These are phyloP conservation scores for Alfaro cultratus DNA, from an alignment of 2,797 vertebrate genomes.

Conservation along the genomic window DNA sequence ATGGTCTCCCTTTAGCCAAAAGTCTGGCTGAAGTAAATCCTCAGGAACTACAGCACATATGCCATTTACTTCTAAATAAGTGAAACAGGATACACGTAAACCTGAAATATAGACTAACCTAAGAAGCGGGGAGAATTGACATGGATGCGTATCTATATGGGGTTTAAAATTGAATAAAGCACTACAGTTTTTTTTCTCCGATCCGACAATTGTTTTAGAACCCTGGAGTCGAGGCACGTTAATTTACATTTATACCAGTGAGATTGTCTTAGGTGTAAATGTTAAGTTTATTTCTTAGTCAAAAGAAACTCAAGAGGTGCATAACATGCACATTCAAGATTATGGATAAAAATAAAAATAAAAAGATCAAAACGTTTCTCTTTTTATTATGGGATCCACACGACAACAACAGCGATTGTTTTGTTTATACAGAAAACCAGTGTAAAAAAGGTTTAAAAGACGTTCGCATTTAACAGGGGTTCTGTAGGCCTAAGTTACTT, in stretches of 20 bases:
- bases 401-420: background rate
- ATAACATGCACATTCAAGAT: background rate
- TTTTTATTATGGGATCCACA: background rate
- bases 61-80: background rate
- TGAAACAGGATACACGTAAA: background rate
- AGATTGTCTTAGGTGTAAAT: background rate
- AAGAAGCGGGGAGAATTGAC: background rate
- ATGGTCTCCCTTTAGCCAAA: constrained; percentile 18
- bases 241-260: background rate
- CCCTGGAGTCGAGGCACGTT: background rate
- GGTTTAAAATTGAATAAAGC: background rate
- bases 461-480: background rate
- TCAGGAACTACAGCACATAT: background rate
- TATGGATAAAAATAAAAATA: background rate
- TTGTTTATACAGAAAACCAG: background rate
- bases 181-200: background rate
- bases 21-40: background rate
- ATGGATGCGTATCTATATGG: background rate
- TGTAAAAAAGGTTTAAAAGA: background rate
- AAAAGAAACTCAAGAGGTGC: background rate
- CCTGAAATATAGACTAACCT: background rate
- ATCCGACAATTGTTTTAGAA: background rate
- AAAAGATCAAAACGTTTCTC: background rate
- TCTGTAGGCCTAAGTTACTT: background rate
- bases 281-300: background rate